Percentiles rank a stretch among this genome's conserved stretches.
These are phyloP conservation scores for Bilobella aurantiaca DNA, from an alignment of 1,140 invertebrate genomes.

Conservation along the genomic window DNA sequence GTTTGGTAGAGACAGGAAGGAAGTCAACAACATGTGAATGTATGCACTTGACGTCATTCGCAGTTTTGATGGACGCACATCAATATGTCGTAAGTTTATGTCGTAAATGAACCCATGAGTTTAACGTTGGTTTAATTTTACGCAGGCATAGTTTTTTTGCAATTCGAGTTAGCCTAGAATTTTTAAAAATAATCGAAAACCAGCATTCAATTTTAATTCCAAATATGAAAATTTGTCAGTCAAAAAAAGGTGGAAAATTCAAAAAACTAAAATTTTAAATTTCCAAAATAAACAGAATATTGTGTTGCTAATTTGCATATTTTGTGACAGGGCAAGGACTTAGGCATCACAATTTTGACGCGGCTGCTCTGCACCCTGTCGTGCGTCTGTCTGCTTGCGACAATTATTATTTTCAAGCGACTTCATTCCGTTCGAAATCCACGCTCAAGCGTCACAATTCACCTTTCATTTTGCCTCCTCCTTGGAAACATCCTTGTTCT, in stretches of 20 bases:
- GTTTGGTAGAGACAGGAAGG: slow-evolving; percentile 40
- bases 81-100: slow-evolving; percentile 33
- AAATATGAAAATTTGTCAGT: too few species aligned
- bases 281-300: too few species aligned
- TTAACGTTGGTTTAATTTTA: too few species aligned
- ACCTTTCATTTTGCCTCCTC: slow-evolving; percentile 48
- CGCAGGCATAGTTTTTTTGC: too few species aligned
- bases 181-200: too few species aligned
- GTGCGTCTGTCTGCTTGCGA: slow-evolving; percentile 47
- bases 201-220: too few species aligned
- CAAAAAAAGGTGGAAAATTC: not conserved
- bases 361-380: slow-evolving; percentile 49
- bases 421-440: slow-evolving; percentile 40
- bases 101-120: not conserved
- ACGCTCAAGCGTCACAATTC: slow-evolving; percentile 47
- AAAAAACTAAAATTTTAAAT: too few species aligned
- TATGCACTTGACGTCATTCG: slow-evolving; percentile 54
- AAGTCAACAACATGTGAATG: slow-evolving; percentile 49
- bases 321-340: slow-evolving; percentile 35
- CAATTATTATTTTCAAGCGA: slow-evolving; percentile 43
- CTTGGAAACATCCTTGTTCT: slow-evolving; percentile 50
- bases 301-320: not conserved
- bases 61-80: slow-evolving; percentile 45
- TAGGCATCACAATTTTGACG: slow-evolving; percentile 45
- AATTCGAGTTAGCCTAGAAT: too few species aligned